Percentiles rank a stretch among this genome's conserved stretches.
Conservation (phyloP, 2,113 vertebrate genomes). For the Philantomba maxwellii region DNA sequence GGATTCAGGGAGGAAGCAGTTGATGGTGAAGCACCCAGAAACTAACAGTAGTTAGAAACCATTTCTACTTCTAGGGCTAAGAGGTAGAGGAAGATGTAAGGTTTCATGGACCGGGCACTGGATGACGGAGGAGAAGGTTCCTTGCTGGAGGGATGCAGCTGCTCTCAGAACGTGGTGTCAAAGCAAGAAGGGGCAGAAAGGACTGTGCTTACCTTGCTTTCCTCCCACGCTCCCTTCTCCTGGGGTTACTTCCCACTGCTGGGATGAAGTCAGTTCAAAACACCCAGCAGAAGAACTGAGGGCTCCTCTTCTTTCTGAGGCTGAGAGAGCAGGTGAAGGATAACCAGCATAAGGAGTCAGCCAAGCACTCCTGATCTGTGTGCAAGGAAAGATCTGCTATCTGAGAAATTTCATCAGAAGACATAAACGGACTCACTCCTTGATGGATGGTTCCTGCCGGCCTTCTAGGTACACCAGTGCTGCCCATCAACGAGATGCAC, state of each 20-base stretch:
- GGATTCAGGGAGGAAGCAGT: neutral
- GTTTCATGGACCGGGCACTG: neutral
- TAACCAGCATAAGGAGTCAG: neutral
- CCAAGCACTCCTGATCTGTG: neutral
- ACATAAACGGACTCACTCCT: neutral
- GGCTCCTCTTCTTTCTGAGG: neutral
- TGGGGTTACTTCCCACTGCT: neutral
- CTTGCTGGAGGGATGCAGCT: neutral
- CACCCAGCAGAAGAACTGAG: neutral
- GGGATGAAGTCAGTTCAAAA: neutral
- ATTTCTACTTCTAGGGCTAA: neutral
- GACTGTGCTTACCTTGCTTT: neutral
- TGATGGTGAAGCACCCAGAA: neutral
- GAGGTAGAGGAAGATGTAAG: neutral
- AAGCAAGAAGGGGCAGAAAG: neutral
- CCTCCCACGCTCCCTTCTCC: neutral
- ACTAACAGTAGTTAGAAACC: neutral
- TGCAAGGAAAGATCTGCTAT: neutral
- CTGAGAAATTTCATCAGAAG: neutral
- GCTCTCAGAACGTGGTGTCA: neutral
- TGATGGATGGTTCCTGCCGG: neutral
- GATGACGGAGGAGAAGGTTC: neutral
- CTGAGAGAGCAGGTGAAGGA: neutral
- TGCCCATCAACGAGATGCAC: neutral
- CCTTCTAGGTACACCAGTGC: neutral